Base-by-base conservation (phyloP, 1,140 invertebrate genomes). In the Meloidogyne floridensis region DNA sequence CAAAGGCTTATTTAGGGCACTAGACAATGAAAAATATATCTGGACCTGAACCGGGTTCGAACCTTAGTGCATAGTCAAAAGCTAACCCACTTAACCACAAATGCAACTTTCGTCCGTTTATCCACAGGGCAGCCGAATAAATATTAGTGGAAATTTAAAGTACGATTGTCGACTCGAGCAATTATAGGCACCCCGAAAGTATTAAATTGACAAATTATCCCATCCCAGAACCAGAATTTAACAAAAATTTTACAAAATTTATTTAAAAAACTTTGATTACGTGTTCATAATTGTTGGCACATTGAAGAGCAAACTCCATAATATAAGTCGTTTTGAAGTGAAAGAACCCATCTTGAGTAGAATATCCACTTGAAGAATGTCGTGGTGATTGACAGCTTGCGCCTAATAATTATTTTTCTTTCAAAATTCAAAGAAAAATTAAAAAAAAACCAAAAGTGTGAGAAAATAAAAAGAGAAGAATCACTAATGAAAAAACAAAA, bases 281-380 rank as follows among this genome's bases (percentile, higher is more conserved):
- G 5, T 65, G n/a, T 8, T 75, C 74, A 47, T 75, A 80, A 75
- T 88, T 87, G 81, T 88, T 88, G 54, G 82, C 74, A 73, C 87
- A 88, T 78, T 85, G 83, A 13, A 92, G 81, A 59, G 88, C 84
- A 86, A 92, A 92, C 82, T 92, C 90, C 53, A 91, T 87, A 83
- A 92, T 89, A 81, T 91, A 90, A 9, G 91, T 89, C 11, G 91
- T 92, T 53, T 90, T 87, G 81, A 87, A 90, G 15, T 92, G 91
- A 56, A 91, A 88, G 80, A 89, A 87, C n/a, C 89, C 89, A 81
- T 92, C 91, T 73, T 89, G 87, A 9, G 91, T 92, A 42, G 91
- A 91, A 83, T 91, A 92, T 2, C 86, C 87, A 75, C 88, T 81
- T 13, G 88, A 84, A 32, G 88, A 90, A 42, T 91, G 88, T 71